phyloP scores from a whole-genome alignment of 2,113 vertebrate species.

The Ploceus nigricollis region DNA sequence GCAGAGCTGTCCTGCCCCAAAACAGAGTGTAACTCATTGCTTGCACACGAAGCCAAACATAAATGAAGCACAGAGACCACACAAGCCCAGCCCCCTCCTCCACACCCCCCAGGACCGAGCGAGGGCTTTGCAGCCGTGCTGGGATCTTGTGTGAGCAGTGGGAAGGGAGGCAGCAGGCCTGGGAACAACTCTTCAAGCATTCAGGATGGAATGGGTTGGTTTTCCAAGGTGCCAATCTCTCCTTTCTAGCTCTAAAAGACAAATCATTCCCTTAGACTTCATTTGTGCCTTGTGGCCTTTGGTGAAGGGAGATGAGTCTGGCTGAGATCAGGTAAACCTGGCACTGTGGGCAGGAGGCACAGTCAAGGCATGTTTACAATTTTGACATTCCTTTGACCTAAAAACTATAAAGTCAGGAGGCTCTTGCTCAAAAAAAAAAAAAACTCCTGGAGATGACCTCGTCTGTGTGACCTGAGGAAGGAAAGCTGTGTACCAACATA shows the following conservation, averaged over 20 bases:
- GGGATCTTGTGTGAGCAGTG: neutral
- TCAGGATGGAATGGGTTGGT: neutral
- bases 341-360: neutral
- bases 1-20: neutral
- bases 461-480: neutral
- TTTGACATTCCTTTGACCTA: neutral
- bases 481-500: neutral
- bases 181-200: neutral
- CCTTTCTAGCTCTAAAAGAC: neutral
- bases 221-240: neutral
- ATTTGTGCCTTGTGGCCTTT: neutral
- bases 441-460: neutral
- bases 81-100: neutral
- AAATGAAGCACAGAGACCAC: neutral
- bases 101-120: accelerated
- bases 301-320: neutral
- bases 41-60: neutral
- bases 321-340: neutral
- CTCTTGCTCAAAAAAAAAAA: neutral
- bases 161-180: neutral
- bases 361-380: neutral
- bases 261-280: neutral
- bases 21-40: neutral
- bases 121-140: neutral
- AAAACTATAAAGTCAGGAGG: neutral